These are phyloP conservation scores for Eurystomus gularis DNA, from an alignment of 2,113 vertebrate genomes.

Conservation along the genomic window DNA sequence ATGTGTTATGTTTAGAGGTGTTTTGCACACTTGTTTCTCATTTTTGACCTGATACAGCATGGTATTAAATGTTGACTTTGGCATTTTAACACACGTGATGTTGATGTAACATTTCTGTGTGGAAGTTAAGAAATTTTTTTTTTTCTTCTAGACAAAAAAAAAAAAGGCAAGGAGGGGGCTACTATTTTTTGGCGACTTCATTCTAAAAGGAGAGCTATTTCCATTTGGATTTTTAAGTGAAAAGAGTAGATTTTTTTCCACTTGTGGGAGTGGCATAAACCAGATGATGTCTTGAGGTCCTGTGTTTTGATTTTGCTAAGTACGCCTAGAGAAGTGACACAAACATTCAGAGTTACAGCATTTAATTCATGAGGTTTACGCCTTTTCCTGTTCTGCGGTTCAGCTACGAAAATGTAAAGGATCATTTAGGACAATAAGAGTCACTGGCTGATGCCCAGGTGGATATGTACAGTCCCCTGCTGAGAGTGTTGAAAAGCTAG, in stretches of 20 bases:
- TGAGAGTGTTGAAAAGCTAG: constrained; percentile 9
- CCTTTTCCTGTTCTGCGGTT: background rate
- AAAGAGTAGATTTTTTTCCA: background rate
- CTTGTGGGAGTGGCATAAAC: background rate
- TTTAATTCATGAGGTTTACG: background rate
- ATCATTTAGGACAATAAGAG: background rate
- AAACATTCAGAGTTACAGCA: background rate
- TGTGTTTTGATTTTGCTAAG: background rate
- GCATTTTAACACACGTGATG: background rate
- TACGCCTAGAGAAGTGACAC: background rate
- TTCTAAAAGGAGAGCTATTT: background rate
- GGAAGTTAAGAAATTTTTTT: background rate
- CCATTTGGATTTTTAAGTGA: background rate
- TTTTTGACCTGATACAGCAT: background rate
- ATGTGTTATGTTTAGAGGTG: background rate
- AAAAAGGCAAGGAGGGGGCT: background rate
- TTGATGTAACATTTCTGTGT: background rate
- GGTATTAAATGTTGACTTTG: background rate
- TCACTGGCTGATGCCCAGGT: background rate
- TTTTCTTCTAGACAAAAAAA: background rate
- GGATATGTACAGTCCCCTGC: background rate
- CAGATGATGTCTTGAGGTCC: background rate
- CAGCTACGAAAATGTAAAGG: background rate
- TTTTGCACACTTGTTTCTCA: background rate
- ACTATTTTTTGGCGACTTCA: background rate